A percentile compares a stretch with the other conserved stretches of the same genome.
phyloP scores from a whole-genome alignment of 2,888 invertebrate genomes.

The Amphipyra berbera region DNA sequence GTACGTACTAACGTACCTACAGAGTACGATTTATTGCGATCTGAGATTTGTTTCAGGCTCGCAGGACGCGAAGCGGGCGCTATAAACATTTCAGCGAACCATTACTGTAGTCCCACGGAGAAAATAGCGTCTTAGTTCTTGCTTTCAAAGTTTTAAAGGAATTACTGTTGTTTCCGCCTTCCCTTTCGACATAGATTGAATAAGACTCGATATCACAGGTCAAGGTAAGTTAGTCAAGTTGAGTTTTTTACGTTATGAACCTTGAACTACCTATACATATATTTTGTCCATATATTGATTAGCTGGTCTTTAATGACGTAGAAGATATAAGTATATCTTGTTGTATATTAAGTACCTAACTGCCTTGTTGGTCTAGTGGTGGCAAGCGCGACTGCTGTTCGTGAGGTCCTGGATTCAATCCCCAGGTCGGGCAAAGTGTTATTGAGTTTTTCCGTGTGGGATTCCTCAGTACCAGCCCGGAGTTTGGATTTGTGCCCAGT shows the following conservation, averaged over 20 bases:
- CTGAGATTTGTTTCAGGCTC: constrained; percentile 79
- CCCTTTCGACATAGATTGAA: constrained; percentile 61
- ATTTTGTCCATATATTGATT: constrained; percentile 8
- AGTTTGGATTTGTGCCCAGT: too few relatives aligned
- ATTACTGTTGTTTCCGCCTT: constrained; percentile 73
- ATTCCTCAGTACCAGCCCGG: too few relatives aligned
- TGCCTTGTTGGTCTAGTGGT: too few relatives aligned
- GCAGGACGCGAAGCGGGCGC: constrained; percentile 72
- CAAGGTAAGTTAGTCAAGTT: constrained; percentile 31
- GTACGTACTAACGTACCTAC: constrained; percentile 58
- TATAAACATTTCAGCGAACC: constrained; percentile 84
- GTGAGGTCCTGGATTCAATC: too few relatives aligned
- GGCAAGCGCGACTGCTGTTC: too few relatives aligned
- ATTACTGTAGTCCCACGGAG: constrained; percentile 76
- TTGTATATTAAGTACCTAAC: too few relatives aligned
- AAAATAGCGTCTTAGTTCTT: constrained; percentile 78
- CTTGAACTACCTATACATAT: constrained; percentile 29
- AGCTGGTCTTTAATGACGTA: not conserved
- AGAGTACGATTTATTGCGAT: constrained; percentile 78
- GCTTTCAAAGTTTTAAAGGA: constrained; percentile 78
- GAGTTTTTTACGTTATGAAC: constrained; percentile 13
- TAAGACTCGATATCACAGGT: constrained; percentile 49
- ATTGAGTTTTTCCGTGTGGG: too few relatives aligned
- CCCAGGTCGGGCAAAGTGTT: too few relatives aligned
- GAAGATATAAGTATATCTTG: too few relatives aligned